These are phyloP conservation scores for Willowsia nigromaculata DNA, from an alignment of 2,888 invertebrate genomes.

Conservation along the genomic window DNA sequence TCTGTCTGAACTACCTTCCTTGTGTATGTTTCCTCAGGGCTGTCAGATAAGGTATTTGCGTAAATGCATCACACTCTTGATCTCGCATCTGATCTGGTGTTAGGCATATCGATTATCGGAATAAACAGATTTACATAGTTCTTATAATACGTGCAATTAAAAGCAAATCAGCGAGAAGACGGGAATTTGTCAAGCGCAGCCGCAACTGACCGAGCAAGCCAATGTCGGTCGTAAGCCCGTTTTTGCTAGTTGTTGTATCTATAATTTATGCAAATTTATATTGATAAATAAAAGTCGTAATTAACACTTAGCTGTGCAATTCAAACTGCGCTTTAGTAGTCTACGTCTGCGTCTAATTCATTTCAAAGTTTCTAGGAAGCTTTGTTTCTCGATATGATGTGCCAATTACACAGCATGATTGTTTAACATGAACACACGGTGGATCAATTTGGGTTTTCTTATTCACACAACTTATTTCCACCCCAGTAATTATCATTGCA, in stretches of 20 bases:
- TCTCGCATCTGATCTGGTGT: no score
- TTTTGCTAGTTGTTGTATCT: background rate
- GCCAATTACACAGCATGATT: conserved; percentile 22
- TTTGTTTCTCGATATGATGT: background rate
- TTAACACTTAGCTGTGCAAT: conserved; percentile 28
- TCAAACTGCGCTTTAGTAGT: background rate
- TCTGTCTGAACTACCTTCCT: background rate
- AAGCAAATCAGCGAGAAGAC: conserved; percentile 10
- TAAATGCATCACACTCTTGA: conserved; percentile 5
- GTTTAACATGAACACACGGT: background rate
- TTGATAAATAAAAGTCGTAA: conserved; percentile 39
- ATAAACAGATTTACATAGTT: no score
- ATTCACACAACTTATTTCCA: background rate
- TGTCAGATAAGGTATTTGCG: conserved; percentile 24
- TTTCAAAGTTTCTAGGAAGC: conserved; percentile 12
- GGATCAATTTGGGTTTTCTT: background rate
- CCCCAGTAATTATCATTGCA: background rate
- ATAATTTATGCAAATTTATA: conserved; percentile 38
- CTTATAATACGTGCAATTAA: conserved; percentile 6
- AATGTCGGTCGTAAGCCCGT: background rate
- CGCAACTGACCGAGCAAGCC: background rate
- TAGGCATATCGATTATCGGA: no score
- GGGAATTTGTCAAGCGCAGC: conserved; percentile 38
- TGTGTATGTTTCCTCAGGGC: background rate
- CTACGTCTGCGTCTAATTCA: background rate